Evolutionary conservation across 37 sponge, comb jelly and placozoan genomes (phyloP).

Genomic region (Bolinopsis microptera): DNA sequence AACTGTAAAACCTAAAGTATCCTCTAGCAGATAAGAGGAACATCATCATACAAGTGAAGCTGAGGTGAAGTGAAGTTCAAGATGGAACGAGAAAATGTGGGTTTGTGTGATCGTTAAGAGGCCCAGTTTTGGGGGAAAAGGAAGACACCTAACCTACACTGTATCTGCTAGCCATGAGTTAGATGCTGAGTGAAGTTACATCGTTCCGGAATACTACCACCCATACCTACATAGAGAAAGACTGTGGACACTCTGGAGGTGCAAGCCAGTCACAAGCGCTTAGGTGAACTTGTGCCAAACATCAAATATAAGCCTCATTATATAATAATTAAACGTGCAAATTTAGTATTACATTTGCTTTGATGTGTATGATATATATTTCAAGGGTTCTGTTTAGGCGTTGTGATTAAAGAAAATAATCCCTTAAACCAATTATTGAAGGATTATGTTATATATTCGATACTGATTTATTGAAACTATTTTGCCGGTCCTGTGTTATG

Average conservation of each 20-base stretch:
- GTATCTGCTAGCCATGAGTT: background rate
- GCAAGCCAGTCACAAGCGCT: background rate
- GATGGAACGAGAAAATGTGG: background rate
- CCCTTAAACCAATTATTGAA: background rate
- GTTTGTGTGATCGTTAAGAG: background rate
- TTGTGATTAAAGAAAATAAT: background rate
- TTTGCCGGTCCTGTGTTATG: background rate
- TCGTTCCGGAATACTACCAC: background rate
- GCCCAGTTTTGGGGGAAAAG: background rate
- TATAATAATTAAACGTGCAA: background rate
- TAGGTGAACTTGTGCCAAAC: background rate
- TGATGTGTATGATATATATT: background rate
- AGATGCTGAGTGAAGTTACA: background rate
- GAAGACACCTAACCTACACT: background rate
- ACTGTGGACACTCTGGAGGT: background rate
- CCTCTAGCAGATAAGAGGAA: background rate
- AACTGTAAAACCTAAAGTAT: constrained; percentile 54
- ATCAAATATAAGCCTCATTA: background rate
- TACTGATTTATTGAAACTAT: background rate
- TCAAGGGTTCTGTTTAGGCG: background rate
- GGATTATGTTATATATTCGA: background rate
- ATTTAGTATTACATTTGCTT: background rate
- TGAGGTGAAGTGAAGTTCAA: background rate
- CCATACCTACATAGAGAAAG: background rate
- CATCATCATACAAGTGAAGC: background rate